Percentiles rank a stretch among this genome's conserved stretches.
Conservation (phyloP, 2,888 invertebrate species). For the Caenorhabditis sinica region DNA sequence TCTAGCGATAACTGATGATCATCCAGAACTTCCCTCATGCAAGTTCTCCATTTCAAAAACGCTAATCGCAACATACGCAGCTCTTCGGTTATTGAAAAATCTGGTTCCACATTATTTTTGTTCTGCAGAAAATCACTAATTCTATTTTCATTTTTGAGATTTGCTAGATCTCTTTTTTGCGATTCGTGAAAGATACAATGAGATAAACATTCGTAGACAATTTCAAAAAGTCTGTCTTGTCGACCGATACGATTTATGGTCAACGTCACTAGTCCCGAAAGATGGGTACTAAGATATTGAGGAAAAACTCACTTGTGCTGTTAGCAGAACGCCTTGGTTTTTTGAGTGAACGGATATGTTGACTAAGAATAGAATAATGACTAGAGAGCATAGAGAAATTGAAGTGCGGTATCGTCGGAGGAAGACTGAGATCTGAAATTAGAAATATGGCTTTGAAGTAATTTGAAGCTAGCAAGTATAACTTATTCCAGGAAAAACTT, state of each 20-base stretch:
- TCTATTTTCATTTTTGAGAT: not conserved
- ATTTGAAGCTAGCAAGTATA: too few species aligned
- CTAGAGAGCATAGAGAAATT: constrained; percentile 14
- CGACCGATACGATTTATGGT: constrained; percentile 7
- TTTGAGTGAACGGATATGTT: constrained; percentile 27
- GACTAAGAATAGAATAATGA: constrained; percentile 29
- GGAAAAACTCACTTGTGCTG: constrained; percentile 6
- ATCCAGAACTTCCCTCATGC: constrained; percentile 53
- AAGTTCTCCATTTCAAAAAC: constrained; percentile 57
- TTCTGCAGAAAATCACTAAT: constrained; percentile 22
- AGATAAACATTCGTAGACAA: not conserved
- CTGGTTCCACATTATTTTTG: constrained; percentile 13
- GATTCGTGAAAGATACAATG: not conserved
- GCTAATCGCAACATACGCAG: constrained; percentile 49
- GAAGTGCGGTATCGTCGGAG: constrained; percentile 45
- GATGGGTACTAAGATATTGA: not conserved
- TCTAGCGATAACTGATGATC: constrained; percentile 50
- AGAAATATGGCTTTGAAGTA: not conserved
- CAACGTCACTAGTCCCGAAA: not conserved
- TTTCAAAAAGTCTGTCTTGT: constrained; percentile 12
- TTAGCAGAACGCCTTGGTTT: not conserved
- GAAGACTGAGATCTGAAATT: constrained; percentile 27
- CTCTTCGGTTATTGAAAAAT: constrained; percentile 38
- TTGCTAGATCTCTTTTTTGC: not conserved
- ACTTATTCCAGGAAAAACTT: too few species aligned